Evolutionary conservation across 2,113 vertebrate genomes (phyloP).

Genomic region (pig (Sus scrofa)): DNA sequence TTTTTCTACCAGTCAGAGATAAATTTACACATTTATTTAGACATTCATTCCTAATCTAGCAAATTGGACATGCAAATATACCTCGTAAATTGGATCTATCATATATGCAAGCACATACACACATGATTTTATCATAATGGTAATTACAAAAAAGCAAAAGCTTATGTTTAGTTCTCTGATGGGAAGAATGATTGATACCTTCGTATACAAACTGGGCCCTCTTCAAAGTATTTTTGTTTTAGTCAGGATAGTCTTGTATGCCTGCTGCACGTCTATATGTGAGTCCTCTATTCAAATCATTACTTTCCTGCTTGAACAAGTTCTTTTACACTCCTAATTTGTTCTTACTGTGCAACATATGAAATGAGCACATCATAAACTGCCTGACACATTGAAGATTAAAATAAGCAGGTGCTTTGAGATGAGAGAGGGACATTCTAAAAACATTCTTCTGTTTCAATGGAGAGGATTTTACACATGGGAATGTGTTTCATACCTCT

Average conservation of each 20-base stretch:
- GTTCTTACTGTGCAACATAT: background rate
- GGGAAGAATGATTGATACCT: accelerated
- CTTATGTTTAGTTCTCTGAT: background rate
- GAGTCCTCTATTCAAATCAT: background rate
- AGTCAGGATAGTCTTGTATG: background rate
- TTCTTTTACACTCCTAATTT: background rate
- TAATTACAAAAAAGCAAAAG: background rate
- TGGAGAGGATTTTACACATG: background rate
- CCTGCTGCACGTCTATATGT: background rate
- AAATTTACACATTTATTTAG: background rate
- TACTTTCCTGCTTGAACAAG: background rate
- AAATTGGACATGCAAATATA: background rate
- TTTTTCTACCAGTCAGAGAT: background rate
- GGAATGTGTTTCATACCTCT: background rate
- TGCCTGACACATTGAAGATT: background rate
- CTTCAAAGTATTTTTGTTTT: background rate
- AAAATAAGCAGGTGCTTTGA: background rate
- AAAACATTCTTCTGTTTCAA: background rate
- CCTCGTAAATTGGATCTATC: background rate
- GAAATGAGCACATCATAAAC: background rate
- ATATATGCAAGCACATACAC: background rate
- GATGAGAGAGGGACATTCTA: background rate
- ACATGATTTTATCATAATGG: background rate
- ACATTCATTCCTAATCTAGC: background rate
- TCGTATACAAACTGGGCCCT: background rate